Evolutionary conservation across 2,113 vertebrate species (phyloP).

Genomic region (Rhinolophus ferrumequinum): DNA sequence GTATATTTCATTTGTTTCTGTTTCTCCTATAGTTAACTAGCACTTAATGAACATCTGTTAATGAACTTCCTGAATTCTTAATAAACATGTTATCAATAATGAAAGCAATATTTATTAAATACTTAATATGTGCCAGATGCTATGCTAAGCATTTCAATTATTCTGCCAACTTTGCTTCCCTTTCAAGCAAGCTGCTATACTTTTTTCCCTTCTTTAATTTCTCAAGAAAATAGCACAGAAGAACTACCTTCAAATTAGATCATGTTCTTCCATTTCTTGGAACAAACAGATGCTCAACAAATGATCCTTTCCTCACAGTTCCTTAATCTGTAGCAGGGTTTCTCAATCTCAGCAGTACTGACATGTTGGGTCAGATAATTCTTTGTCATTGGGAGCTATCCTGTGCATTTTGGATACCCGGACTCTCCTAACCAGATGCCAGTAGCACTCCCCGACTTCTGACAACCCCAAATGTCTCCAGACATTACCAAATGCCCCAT

Average conservation of each 20-base stretch:
- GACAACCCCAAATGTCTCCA: not conserved
- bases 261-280: not conserved
- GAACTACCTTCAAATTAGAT: constrained; percentile 40
- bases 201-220: not conserved
- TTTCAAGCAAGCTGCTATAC: constrained; percentile 12
- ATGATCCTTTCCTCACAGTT: not conserved
- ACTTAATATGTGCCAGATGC: not conserved
- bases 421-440: not conserved
- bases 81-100: not conserved
- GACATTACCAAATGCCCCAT: not conserved
- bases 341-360: not conserved
- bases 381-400: not conserved
- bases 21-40: constrained; percentile 40
- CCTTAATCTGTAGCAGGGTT: not conserved
- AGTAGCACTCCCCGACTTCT: not conserved
- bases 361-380: not conserved
- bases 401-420: not conserved
- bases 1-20: not conserved
- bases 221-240: not conserved
- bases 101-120: constrained; percentile 34
- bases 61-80: constrained; percentile 26
- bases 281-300: not conserved
- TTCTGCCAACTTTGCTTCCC: constrained; percentile 21
- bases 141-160: not conserved
- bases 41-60: not conserved